These are phyloP conservation scores for Polymixis lichenea DNA, from an alignment of 2,888 invertebrate species.

Conservation along the genomic window DNA sequence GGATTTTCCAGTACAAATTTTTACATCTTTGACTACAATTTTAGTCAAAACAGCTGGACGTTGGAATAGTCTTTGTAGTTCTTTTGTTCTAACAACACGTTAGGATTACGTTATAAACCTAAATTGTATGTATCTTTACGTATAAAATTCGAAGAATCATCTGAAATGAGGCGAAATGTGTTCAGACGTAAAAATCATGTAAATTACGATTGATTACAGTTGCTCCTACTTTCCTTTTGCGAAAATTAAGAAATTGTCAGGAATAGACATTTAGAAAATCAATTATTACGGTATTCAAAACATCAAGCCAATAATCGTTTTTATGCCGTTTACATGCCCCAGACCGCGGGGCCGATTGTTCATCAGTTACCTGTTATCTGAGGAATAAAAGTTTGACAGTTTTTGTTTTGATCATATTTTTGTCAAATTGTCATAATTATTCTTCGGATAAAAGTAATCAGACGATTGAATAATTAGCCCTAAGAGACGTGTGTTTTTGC, in stretches of 20 bases:
- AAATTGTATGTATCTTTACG: slow-evolving; percentile 9
- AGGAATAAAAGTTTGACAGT: background rate
- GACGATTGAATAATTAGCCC: background rate
- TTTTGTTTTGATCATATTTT: background rate
- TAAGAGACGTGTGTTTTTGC: background rate
- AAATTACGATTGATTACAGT: background rate
- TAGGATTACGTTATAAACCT: slow-evolving; percentile 8
- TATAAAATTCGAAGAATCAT: slow-evolving; percentile 18
- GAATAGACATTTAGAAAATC: too few relatives aligned
- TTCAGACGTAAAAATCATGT: background rate
- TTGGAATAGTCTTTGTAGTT: slow-evolving; percentile 53
- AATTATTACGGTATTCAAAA: too few relatives aligned
- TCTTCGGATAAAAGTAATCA: background rate
- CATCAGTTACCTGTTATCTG: too few relatives aligned
- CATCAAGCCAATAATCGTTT: too few relatives aligned
- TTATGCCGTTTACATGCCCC: too few relatives aligned
- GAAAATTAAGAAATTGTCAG: too few relatives aligned
- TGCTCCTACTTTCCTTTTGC: too few relatives aligned
- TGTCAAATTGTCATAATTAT: background rate
- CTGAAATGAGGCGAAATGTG: background rate
- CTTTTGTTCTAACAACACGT: slow-evolving; percentile 31
- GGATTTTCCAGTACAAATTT: slow-evolving; percentile 15
- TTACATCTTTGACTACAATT: slow-evolving; percentile 39
- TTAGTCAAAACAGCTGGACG: slow-evolving; percentile 44
- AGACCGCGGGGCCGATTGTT: too few relatives aligned